These are phyloP conservation scores for Xenus cinereus DNA, from an alignment of 2,113 vertebrate species.

Conservation along the genomic window DNA sequence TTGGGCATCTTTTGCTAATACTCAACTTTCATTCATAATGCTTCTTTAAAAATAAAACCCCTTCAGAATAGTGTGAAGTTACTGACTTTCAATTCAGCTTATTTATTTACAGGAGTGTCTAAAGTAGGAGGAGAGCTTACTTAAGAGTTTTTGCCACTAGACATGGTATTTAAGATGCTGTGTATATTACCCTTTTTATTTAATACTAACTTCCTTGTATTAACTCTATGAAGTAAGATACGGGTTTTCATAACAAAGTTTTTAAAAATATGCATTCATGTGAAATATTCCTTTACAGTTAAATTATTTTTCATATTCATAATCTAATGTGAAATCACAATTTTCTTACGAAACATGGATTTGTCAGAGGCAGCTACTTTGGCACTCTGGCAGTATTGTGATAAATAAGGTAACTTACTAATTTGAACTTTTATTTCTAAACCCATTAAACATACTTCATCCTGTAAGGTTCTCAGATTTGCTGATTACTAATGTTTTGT, in stretches of 20 bases:
- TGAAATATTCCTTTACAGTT: background rate
- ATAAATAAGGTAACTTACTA: background rate
- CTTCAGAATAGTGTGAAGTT: background rate
- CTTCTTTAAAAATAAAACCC: background rate
- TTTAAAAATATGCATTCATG: background rate
- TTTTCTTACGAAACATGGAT: background rate
- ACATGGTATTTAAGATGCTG: background rate
- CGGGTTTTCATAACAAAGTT: background rate
- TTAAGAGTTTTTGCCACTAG: background rate
- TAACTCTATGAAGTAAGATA: background rate
- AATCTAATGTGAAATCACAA: background rate
- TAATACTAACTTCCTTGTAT: background rate
- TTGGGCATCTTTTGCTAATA: background rate
- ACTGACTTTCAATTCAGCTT: background rate
- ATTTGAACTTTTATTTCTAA: background rate
- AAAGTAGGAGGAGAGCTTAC: background rate
- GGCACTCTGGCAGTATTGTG: background rate
- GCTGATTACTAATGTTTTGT: background rate
- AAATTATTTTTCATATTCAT: background rate
- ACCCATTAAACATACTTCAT: background rate
- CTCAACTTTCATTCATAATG: background rate
- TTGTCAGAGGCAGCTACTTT: slow-evolving; percentile 12
- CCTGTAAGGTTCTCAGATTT: background rate
- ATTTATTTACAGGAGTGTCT: background rate
- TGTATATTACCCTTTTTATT: background rate